Conservation (phyloP, 2,797 vertebrate species). For the Erpetoichthys calabaricus region DNA sequence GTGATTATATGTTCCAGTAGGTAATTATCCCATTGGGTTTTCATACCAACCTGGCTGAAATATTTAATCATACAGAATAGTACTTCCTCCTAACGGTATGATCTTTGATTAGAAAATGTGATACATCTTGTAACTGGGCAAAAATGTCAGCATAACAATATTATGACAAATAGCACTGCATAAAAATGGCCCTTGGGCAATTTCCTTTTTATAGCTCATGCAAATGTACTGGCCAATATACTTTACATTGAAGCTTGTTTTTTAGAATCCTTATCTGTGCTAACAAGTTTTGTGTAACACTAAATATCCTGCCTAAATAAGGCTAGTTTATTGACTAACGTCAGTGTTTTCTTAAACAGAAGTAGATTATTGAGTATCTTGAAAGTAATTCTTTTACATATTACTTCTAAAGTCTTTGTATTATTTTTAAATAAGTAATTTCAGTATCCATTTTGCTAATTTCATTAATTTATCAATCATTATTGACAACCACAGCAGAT, state of each 20-base stretch:
- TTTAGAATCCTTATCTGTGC: too few relatives aligned
- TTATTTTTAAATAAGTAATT: too few relatives aligned
- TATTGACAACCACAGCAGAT: too few relatives aligned
- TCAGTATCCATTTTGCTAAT: too few relatives aligned
- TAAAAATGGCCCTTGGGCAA: neutral
- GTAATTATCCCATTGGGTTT: neutral
- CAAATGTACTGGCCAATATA: neutral
- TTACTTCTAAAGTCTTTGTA: too few relatives aligned
- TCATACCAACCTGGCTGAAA: conserved; percentile 1
- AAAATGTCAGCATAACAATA: conserved; percentile 1
- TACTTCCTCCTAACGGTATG: neutral
- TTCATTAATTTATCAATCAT: too few relatives aligned
- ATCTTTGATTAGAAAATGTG: neutral
- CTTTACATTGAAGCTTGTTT: neutral
- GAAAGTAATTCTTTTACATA: too few relatives aligned
- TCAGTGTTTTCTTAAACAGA: too few relatives aligned
- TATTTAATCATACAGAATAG: neutral
- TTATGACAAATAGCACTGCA: conserved; percentile 1
- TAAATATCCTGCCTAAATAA: too few relatives aligned
- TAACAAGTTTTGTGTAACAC: too few relatives aligned
- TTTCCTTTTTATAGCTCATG: neutral
- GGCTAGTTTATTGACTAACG: too few relatives aligned
- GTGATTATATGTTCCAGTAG: neutral
- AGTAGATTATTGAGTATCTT: too few relatives aligned
- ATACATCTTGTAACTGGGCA: neutral